Conservation (phyloP, 2,888 invertebrate species). For the Siphonodentalium dalli region DNA sequence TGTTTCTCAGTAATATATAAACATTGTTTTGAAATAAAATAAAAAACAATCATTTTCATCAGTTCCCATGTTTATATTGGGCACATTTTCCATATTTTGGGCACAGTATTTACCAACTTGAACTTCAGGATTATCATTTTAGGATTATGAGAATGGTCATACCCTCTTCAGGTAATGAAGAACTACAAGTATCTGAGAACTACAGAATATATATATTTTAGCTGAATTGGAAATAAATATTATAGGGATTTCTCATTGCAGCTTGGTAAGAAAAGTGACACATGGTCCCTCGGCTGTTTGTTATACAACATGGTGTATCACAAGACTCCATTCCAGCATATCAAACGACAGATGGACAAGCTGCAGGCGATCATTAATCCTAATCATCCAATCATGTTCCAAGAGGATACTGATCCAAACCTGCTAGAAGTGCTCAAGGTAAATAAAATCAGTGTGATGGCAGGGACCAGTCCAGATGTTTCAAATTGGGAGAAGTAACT, state of each 20-base stretch:
- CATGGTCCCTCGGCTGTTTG: conserved; percentile 98
- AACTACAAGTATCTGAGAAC: no score
- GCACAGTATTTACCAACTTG: no score
- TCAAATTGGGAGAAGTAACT: no score
- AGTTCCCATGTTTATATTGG: no score
- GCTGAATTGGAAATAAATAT: not conserved
- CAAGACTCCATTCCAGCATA: conserved; percentile 87
- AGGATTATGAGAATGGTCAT: no score
- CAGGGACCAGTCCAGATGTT: not conserved
- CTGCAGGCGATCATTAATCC: conserved; percentile 80
- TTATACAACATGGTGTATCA: conserved; percentile 91
- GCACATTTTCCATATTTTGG: no score
- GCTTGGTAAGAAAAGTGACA: conserved; percentile 91
- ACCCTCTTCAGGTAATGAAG: not conserved
- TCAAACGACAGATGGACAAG: conserved; percentile 76
- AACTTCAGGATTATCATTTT: no score
- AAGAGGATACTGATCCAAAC: conserved; percentile 66
- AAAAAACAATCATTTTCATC: no score
- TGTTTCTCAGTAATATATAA: no score
- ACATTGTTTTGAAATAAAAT: no score
- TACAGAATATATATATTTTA: not conserved
- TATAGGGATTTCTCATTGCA: conserved; percentile 58
- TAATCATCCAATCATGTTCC: conserved; percentile 78
- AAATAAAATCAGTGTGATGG: conserved; percentile 3
- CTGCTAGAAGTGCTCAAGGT: conserved; percentile 58